Base-by-base conservation (phyloP, 2,888 invertebrate genomes). In the Scaptomyza flava region DNA sequence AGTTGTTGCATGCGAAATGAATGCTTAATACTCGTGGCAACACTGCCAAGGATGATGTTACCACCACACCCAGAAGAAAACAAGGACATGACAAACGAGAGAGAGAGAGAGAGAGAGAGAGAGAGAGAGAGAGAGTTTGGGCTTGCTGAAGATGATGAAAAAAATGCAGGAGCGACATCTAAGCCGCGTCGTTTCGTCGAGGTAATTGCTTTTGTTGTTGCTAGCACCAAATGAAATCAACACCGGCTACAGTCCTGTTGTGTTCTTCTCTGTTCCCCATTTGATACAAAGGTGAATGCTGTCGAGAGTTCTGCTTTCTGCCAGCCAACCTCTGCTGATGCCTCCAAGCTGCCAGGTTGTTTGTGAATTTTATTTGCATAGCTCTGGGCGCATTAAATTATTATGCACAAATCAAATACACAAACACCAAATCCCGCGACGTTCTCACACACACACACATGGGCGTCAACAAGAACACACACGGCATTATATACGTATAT, bases 1-100 rank as follows among this genome's bases (percentile, higher is more conserved):
- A 82, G 83, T 87, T 88, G 88, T 79, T 86, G 82, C 87, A 89
- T 84, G 85, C 85, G 70, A 87, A 89, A 89, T 89, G 85, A 84
- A 89, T 84, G 87, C 87, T 72, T 81, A 87, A 83, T 87, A 76
- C 68, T 66, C 68, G 78, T 75, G 71, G 64, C 67, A 63, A 70
- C 59, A 53, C 58, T 42, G 52, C 61, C 52, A 65, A 51, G 34
- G 51, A 65, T 53, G 47, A 30, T 43, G 52, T 36, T 5, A 14
- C 12, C 43, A 42, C 11, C 43, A 8, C 17, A 27, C 6, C 12
- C 45, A 20, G 14, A 20, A 5, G 17, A 31, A 27, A 33, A 12
- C 45, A 45, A 27, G 45, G n/a, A 46, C 27, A 27, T 46, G 14
- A 27, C 27, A 6, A 27, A 27, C 1, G 27, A 27, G 27, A 27